Percentiles rank a stretch among this genome's conserved stretches.
phyloP scores from a whole-genome alignment of 2,888 invertebrate species.

The Ophioninae sp. region DNA sequence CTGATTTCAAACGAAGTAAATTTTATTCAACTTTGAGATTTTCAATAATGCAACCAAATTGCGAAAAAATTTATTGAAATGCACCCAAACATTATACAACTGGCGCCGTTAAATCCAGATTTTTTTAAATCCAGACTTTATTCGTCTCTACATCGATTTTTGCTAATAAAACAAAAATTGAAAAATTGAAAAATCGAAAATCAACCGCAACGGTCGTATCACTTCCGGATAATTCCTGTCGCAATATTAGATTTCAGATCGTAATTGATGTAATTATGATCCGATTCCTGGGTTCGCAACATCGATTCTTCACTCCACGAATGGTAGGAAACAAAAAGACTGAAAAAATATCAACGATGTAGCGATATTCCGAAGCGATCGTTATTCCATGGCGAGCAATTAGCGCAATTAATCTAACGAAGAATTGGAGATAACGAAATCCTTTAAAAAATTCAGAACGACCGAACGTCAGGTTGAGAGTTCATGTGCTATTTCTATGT shows the following conservation, averaged over 20 bases:
- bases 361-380: conserved; percentile 1
- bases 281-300: conserved; percentile 1
- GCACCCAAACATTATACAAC: no score
- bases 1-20: no score
- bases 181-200: not conserved
- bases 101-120: no score
- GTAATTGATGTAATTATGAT: conserved; percentile 46
- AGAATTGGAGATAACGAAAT: not conserved
- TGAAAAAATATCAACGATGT: conserved; percentile 12
- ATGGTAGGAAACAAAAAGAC: not conserved
- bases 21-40: no score
- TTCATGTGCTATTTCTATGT: not conserved
- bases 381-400: conserved; percentile 38
- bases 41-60: no score
- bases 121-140: not conserved
- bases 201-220: not conserved
- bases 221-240: no score
- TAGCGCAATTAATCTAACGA: conserved; percentile 43
- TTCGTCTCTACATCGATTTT: not conserved
- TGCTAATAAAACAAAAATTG: not conserved
- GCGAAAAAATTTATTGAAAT: no score
- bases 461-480: not conserved
- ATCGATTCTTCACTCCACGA: conserved; percentile 19
- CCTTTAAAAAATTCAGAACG: not conserved
- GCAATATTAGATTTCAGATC: not conserved